phyloP scores from a whole-genome alignment of 2,888 invertebrate genomes.

The Hoplodrina blanda region DNA sequence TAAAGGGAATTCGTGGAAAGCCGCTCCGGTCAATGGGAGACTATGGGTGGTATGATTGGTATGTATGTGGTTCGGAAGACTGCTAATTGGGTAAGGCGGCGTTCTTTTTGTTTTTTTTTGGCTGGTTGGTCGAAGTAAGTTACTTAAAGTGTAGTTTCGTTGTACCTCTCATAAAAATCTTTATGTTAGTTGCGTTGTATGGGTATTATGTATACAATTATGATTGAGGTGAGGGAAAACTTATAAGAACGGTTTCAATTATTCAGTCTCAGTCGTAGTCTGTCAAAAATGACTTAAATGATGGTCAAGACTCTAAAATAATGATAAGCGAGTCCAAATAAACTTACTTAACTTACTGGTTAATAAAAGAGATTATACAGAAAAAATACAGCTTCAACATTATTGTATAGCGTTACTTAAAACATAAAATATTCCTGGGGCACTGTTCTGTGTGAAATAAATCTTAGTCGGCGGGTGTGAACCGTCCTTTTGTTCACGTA shows the following conservation, averaged over 20 bases:
- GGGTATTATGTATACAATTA: no score
- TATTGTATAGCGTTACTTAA: conserved; percentile 18
- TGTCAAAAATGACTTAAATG: no score
- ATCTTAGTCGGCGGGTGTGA: conserved; percentile 32
- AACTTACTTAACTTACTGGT: no score
- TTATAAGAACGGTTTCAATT: no score
- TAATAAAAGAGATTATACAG: no score
- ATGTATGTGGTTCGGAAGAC: conserved; percentile 15
- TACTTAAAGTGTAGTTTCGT: no score
- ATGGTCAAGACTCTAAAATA: neutral
- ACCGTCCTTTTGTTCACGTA: conserved; percentile 23
- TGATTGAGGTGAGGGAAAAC: no score
- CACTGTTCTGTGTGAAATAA: conserved; percentile 36
- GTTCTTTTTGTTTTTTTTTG: neutral
- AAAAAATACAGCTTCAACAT: neutral
- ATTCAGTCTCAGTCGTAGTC: no score
- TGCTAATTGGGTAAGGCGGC: neutral
- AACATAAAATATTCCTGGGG: conserved; percentile 17
- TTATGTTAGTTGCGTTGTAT: no score
- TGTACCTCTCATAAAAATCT: no score
- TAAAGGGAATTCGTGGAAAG: conserved; percentile 46
- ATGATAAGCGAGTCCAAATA: neutral
- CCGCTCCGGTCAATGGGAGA: conserved; percentile 15
- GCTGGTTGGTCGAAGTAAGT: no score
- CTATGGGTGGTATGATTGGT: conserved; percentile 23